phyloP scores from a whole-genome alignment of 2,888 invertebrate genomes.

The Tineola bisselliella region DNA sequence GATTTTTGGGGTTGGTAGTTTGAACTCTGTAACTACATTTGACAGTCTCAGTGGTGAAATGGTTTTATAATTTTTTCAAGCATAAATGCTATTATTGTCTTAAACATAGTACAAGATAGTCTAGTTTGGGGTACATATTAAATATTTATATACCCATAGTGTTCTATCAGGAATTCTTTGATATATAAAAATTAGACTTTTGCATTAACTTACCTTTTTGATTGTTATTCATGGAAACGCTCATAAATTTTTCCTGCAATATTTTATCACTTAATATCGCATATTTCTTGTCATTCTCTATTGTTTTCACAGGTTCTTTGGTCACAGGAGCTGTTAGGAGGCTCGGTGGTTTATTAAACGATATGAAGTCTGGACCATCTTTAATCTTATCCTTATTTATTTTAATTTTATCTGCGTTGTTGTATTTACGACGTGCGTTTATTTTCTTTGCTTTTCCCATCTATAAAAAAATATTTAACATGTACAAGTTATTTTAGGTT shows the following conservation, averaged over 20 bases:
- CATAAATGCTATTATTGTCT: too few species aligned
- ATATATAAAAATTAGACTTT: not conserved
- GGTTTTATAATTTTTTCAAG: too few species aligned
- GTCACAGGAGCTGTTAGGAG: not conserved
- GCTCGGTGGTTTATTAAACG: not conserved
- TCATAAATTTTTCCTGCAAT: constrained; percentile 33
- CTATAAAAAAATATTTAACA: not conserved
- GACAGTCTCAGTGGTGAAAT: too few species aligned
- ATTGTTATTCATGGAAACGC: constrained; percentile 43
- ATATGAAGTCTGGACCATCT: not conserved
- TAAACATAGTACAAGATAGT: too few species aligned
- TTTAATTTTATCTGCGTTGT: not conserved
- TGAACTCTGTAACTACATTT: too few species aligned
- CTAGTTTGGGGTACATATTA: too few species aligned
- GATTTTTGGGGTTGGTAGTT: too few species aligned
- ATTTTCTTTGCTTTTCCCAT: not conserved
- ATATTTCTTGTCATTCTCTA: constrained; percentile 27
- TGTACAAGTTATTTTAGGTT: too few species aligned
- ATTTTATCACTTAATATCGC: constrained; percentile 39
- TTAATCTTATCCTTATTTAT: not conserved
- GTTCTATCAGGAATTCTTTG: too few species aligned
- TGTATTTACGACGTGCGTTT: not conserved
- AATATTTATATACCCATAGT: too few species aligned
- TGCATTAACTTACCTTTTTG: constrained; percentile 48
- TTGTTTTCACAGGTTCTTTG: not conserved